Base-by-base conservation (phyloP, 2,888 invertebrate species). In the Acronicta leporina region DNA sequence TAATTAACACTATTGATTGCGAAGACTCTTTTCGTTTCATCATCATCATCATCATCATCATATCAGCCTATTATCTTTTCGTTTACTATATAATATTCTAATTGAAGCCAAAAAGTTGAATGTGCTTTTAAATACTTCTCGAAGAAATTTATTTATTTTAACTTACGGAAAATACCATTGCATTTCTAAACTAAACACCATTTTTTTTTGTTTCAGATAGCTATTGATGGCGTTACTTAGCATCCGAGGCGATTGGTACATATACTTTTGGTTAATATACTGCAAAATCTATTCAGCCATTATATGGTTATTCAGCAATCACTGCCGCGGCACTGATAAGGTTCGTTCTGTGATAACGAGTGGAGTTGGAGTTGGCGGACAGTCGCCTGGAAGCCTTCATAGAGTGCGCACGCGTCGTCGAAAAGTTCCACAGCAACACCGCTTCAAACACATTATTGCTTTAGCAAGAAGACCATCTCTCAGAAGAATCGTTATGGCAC, bases 401-500 rank as follows among this genome's bases (percentile, higher is more conserved):
- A 88, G 92, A 90, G 93, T 90, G 83, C 94, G 94, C 87, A 89
- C 94, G 92, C 94, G 94, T 78, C 91, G 92, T 48, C 87, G 87
- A 76, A 90, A 83, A 83, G 77, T 87, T 60, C 84, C 83, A 55
- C 89, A 87, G 81, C 90, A 87, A 75, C 82, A 87, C 75, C 87
- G 91, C 62, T 80, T 80, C 27, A 94, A 92, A 80, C 90, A 92
- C 77, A 87, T 89, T 68, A 89, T 92, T 73, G 92, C 93, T 71
- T 86, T 94, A 81, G 87, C 90, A 63, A 87, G 92, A 70, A 92
- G 92, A 91, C 89, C 91, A 67, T 93, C 93, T 63, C 77, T 92
- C 56, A 90, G 92, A 80, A 90, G 92, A 79, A 92, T 92, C 71
- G 93, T 91, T 20, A 95, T 95, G 95, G 95, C 95, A 81, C 95